A percentile compares a stretch with the other conserved stretches of the same genome.
Evolutionary conservation across 1,140 invertebrate genomes (phyloP).

Genomic region (Chlorops oryzae): DNA sequence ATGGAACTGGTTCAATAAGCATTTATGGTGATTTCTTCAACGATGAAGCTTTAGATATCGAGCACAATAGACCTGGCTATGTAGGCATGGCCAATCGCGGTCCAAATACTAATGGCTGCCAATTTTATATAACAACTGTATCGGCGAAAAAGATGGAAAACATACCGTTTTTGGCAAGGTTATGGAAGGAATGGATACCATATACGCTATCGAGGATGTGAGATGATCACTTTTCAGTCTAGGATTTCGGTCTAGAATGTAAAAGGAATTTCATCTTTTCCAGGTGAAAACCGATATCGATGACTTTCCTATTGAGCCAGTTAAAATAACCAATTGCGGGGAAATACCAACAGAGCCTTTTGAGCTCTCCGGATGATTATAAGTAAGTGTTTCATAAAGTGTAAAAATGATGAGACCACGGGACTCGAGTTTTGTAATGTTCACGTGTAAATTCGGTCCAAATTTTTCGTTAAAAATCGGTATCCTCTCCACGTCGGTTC

Average conservation of each 20-base stretch:
- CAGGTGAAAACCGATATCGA: slow-evolving; percentile 67
- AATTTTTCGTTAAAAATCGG: too few relatives aligned
- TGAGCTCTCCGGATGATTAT: slow-evolving; percentile 59
- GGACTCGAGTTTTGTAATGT: too few relatives aligned
- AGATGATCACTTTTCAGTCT: background rate
- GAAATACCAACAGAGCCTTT: slow-evolving; percentile 57
- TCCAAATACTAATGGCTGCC: slow-evolving; percentile 81
- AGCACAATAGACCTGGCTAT: slow-evolving; percentile 82
- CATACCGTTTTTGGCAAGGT: slow-evolving; percentile 94
- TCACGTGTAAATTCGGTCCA: too few relatives aligned
- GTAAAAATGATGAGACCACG: too few relatives aligned
- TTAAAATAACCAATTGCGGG: slow-evolving; percentile 63
- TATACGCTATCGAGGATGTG: slow-evolving; percentile 71
- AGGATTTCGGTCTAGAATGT: background rate
- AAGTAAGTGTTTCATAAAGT: slow-evolving; percentile 49
- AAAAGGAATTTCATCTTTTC: slow-evolving; percentile 3
- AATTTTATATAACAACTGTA: slow-evolving; percentile 92
- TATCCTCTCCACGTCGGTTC: too few relatives aligned
- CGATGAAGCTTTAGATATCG: slow-evolving; percentile 83
- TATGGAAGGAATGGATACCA: slow-evolving; percentile 71
- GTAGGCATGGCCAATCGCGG: slow-evolving; percentile 93
- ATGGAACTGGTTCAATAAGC: slow-evolving; percentile 72
- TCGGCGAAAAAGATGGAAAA: slow-evolving; percentile 82
- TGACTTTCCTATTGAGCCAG: slow-evolving; percentile 62
- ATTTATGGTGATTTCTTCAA: slow-evolving; percentile 90